Evolutionary conservation across 2,113 vertebrate species (phyloP).

Genomic region (Chitala chitala): DNA sequence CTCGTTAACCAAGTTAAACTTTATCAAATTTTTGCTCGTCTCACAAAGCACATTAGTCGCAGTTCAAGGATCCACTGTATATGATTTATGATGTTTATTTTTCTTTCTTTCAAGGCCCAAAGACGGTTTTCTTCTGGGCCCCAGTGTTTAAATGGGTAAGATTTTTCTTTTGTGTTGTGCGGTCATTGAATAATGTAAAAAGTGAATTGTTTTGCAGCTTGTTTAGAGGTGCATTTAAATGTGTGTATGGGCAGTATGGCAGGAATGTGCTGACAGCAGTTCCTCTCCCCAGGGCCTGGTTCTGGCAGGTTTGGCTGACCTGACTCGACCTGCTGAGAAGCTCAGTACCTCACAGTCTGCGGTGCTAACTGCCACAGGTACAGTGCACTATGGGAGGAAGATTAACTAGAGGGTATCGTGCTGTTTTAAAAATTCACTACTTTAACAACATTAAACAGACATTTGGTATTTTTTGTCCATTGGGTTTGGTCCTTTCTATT

Average conservation of each 20-base stretch:
- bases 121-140: conserved; percentile 98
- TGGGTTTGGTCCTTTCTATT: too few species aligned
- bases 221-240: neutral
- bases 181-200: neutral
- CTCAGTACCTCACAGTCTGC: conserved; percentile 86
- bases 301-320: conserved; percentile 84
- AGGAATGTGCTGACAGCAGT: neutral
- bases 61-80: too few species aligned
- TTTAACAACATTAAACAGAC: too few species aligned
- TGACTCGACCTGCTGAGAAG: conserved; percentile 92
- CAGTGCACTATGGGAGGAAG: neutral
- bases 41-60: too few species aligned
- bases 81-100: conserved; percentile 18
- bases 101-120: conserved; percentile 72
- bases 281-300: conserved; percentile 79
- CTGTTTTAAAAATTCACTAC: too few species aligned
- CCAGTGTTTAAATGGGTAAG: conserved; percentile 98
- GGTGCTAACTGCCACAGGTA: conserved; percentile 91
- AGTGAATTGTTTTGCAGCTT: neutral
- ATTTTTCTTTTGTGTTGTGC: neutral
- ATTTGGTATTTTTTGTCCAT: too few species aligned
- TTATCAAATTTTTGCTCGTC: too few species aligned
- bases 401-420: neutral
- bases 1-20: too few species aligned
- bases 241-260: neutral